Base-by-base conservation (phyloP, 2,888 invertebrate genomes). In the Ectemnius lituratus region DNA sequence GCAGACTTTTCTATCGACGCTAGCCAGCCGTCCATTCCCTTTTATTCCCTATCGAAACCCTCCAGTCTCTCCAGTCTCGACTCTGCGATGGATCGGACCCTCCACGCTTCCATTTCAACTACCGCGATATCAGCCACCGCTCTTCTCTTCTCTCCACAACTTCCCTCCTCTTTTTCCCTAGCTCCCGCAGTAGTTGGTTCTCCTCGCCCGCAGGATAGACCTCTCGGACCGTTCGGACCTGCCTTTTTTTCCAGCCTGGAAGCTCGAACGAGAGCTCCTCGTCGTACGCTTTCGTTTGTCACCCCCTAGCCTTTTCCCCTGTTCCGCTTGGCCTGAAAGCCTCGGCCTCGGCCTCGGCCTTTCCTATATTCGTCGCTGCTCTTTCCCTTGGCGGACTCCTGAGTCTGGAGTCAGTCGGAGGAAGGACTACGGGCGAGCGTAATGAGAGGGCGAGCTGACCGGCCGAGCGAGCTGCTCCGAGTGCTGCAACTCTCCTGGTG, bases 361-460 rank as follows among this genome's bases (percentile, higher is more conserved):
- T 37, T 52, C 52, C 52, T 16, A 52, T 37, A 52, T 16, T 28
- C 14, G 23, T n/a, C 56, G 37, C 11, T 52, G 52, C 52, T 16
- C 52, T 52, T 64, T 27, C 18, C 13, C 14, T 11, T 11, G 37
- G 11, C 37, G 37, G 37, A 37, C 23, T 23, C 23, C 23, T 23
- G 37, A 37, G 37, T 11, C 8, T 8, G 37, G 37, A 37, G 6
- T 13, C 46, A 37, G 11, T 11, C 57, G 14, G 11, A 28, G 63
- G 62, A 70, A 71, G 64, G 66, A 61, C 58, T 45, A 6, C 65
- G 16, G 46, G 61, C 37, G 49, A 58, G 45, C 16, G 71, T 80
- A 83, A 81, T 75, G 75, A 79, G 75, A 70, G 67, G 72, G 64
- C 68, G 65, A 52, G 16, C 37, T 37, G 37, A 37, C 37, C 58